A percentile compares a stretch with the other conserved stretches of the same genome.
These are phyloP conservation scores for Triplophysa bombifrons DNA, from an alignment of 2,797 vertebrate genomes.

Conservation along the genomic window DNA sequence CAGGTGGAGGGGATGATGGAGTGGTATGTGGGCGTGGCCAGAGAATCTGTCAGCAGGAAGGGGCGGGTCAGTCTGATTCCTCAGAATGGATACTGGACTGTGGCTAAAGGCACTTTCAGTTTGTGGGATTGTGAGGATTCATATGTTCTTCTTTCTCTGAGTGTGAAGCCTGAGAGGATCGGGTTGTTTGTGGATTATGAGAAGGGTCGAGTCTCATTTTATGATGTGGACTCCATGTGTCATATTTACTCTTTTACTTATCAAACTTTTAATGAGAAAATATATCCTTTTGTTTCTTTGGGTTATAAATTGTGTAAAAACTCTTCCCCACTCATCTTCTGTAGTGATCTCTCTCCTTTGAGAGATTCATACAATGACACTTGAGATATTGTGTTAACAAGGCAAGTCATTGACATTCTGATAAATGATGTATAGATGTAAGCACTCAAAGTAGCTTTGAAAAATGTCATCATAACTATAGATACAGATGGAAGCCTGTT, in stretches of 20 bases:
- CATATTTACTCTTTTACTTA: constrained; percentile 47
- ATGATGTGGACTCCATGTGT: constrained; percentile 38
- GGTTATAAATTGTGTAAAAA: too few relatives aligned
- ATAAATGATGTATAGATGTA: too few relatives aligned
- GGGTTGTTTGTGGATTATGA: constrained; percentile 56
- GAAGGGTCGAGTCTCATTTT: constrained; percentile 27
- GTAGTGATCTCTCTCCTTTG: too few relatives aligned
- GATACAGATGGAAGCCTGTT: too few relatives aligned
- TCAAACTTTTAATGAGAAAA: constrained; percentile 29
- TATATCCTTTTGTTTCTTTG: constrained; percentile 32
- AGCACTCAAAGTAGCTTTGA: too few relatives aligned
- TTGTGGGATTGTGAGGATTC: neutral
- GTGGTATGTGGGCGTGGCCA: too few relatives aligned
- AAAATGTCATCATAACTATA: too few relatives aligned
- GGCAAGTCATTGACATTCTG: too few relatives aligned
- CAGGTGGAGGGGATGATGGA: too few relatives aligned
- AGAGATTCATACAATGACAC: too few relatives aligned
- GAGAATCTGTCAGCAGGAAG: neutral
- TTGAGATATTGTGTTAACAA: too few relatives aligned
- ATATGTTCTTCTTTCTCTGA: constrained; percentile 14
- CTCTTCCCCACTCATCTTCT: too few relatives aligned
- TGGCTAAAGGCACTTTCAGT: neutral
- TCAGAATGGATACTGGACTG: constrained; percentile 37
- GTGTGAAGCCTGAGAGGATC: neutral
- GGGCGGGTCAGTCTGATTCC: neutral